Evolutionary conservation across 2,113 vertebrate species (phyloP).

Genomic region (Apus apus): DNA sequence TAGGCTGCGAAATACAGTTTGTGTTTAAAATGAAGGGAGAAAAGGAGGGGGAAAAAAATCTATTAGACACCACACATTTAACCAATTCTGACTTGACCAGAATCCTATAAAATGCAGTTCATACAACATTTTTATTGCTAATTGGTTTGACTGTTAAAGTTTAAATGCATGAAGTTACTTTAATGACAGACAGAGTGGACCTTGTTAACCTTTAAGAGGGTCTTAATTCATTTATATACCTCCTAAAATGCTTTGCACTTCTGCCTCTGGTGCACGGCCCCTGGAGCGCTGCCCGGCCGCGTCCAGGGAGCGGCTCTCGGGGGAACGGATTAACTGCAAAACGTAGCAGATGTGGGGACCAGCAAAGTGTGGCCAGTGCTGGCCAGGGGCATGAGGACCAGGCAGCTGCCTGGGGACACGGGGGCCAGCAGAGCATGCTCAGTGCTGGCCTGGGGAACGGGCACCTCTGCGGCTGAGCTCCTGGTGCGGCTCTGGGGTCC

Average conservation of each 20-base stretch:
- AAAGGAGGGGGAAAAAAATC: background rate
- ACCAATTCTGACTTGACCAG: slow-evolving; percentile 29
- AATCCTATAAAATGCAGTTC: slow-evolving; percentile 61
- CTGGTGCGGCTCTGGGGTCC: fast-evolving
- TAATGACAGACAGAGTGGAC: slow-evolving; percentile 39
- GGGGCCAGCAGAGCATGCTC: background rate
- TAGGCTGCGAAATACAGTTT: background rate
- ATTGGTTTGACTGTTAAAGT: slow-evolving; percentile 70
- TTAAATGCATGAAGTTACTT: slow-evolving; percentile 63
- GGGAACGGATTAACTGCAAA: background rate
- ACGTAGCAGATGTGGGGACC: fast-evolving
- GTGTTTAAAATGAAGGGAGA: background rate
- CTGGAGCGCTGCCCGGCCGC: fast-evolving
- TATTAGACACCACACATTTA: background rate
- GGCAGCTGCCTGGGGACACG: background rate
- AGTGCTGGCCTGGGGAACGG: background rate
- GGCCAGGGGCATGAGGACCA: background rate
- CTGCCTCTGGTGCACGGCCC: background rate
- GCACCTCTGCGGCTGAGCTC: background rate
- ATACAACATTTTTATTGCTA: slow-evolving; percentile 63
- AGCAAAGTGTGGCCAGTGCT: background rate
- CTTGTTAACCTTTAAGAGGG: slow-evolving; percentile 51
- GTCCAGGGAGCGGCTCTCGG: fast-evolving
- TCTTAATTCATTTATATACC: slow-evolving; percentile 38
- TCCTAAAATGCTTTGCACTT: slow-evolving; percentile 1